Base-by-base conservation (phyloP, 2,888 invertebrate genomes). In the Trilocha varians region DNA sequence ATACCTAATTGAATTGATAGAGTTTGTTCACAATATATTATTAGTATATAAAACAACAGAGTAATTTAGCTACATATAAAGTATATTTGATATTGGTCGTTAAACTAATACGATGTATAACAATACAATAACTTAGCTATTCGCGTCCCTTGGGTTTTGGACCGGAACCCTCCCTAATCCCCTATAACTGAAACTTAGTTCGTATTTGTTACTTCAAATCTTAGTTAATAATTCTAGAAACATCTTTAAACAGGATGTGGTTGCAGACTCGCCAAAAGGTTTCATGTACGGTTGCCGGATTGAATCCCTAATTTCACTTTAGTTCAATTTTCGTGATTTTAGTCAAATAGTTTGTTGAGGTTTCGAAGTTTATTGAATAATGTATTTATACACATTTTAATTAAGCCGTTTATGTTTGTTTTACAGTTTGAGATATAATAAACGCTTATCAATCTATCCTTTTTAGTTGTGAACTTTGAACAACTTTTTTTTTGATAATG, bases 201-300 rank as follows among this genome's bases (percentile, higher is more conserved):
- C 35, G 16, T 66, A 76, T 76, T 77, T 73, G 69, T 72, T 67
- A 72, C 70, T 67, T 71, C 77, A 74, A 72, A 83, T 85, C 84
- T 84, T 86, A 84, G 77, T 87, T 87, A 87, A 85, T 84, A 82
- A 85, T 85, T 85, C 83, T 70, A 74, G 74, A 77, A 78, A 79
- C 78, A 82, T 79, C 78, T 79, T 75, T 74, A 74, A 73, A 73
- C 82, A 82, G 84, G 84, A 82, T 79, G 84, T 66, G 82, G 83
- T 70, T 18, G 13, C 33, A 18, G 34, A 13, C 15, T 36, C 16
- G 1, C 25, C 25, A 4, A 1, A 25, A 25, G 25, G 25, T 25
- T 9, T 11, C 25, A 2, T 25, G 25, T 11, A n/a, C n/a, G n/a
- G n/a, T 25, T 5, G 25, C 11, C 25, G 25, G 25, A 9, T 25